phyloP scores from a whole-genome alignment of 2,113 vertebrate genomes.

The Cisticola juncidis region DNA sequence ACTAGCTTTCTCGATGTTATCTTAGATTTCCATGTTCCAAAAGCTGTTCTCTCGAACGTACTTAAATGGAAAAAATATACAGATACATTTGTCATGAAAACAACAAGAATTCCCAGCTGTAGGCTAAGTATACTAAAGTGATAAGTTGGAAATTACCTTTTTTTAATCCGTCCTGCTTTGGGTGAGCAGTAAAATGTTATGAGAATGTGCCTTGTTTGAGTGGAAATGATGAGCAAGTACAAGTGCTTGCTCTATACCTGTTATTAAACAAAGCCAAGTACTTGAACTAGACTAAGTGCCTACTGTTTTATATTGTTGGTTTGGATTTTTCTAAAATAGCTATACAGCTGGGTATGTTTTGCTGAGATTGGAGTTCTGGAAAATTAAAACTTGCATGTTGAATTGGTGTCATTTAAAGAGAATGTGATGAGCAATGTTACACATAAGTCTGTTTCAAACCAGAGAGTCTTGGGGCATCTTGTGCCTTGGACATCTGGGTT shows the following conservation, averaged over 20 bases:
- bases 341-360: background rate
- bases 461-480: background rate
- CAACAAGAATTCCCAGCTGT: background rate
- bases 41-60: background rate
- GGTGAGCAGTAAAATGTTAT: background rate
- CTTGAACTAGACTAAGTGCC: background rate
- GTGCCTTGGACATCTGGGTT: background rate
- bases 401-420: background rate
- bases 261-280: background rate
- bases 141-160: background rate
- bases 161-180: background rate
- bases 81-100: background rate
- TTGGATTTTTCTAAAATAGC: background rate
- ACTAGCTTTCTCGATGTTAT: background rate
- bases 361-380: background rate
- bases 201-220: background rate
- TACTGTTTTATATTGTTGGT: background rate
- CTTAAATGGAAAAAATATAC: background rate
- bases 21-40: background rate
- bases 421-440: fast-evolving
- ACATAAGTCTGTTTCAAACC: background rate
- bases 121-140: background rate
- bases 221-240: background rate
- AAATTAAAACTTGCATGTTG: background rate
- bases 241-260: background rate